Evolutionary conservation across 2,888 invertebrate species (phyloP), one percentile per base, ranked within the genome.

Genomic region (Polyploca ridens): DNA sequence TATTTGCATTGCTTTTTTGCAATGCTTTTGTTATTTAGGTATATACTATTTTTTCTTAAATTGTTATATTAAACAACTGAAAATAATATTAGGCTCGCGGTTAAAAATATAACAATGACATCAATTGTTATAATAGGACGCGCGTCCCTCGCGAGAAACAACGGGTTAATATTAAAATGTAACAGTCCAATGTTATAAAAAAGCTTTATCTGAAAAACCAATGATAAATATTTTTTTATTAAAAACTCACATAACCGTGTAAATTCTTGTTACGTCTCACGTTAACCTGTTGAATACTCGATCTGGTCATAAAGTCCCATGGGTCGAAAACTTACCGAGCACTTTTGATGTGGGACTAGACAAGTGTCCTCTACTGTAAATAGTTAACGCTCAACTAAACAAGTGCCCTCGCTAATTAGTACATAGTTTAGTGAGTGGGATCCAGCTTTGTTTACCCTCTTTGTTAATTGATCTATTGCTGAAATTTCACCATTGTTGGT

Each of bases 381-480:
- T 60, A 60, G 61, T 61, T 61, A 27, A 61, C 19, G 16, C 16
- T 27, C 19, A 38, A 38, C 16, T 11, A 19, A 38, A 3, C 38
- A 38, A 35, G 58, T 38, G 46, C n/a, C n/a, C 46, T 46, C 46
- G 41, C 41, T 61, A 61, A 61, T 61, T 61, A 38, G 60, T 38
- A 19, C 14, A 60, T 60, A 35, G 59, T 35, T 60, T 60, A 60
- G 59, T 60, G 11, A 35, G 16, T 33, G 33, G 13, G 33, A 35
- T n/a, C 35, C n/a, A 19, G 33, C n/a, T 58, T 58, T 33, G 54
- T 54, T 54, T 19, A 54, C n/a, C n/a, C 14, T 27, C 11, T 27
- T 46, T 46, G 14, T 19, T 54, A 54, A 19, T 54, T 10, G 54
- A 54, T 19, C 16, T 16, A 54, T 54, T 54, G 54, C 10, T n/a